A percentile compares a stretch with the other conserved stretches of the same genome.
Evolutionary conservation across 2,888 invertebrate genomes (phyloP).

Genomic region (Lycaena phlaeas): DNA sequence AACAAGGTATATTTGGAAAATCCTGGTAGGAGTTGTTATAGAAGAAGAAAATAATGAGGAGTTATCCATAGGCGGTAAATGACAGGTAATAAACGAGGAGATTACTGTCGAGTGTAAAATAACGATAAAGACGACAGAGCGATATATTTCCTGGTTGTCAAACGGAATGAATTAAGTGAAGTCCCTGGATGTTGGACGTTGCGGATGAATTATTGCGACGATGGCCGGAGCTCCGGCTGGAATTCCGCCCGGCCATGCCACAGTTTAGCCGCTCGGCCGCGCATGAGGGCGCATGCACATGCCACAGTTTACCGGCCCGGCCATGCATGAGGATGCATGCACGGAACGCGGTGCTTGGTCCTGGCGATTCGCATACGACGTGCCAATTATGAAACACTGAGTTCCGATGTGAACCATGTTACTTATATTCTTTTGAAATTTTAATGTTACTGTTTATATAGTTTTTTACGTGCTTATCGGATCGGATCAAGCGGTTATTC

Average conservation of each 20-base stretch:
- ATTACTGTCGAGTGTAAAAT: conserved; percentile 3
- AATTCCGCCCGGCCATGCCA: conserved; percentile 14
- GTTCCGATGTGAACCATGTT: too few species aligned
- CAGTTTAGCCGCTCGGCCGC: conserved; percentile 9
- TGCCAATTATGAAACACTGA: too few species aligned
- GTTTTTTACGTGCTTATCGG: too few species aligned
- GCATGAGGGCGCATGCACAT: conserved; percentile 11
- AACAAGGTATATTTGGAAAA: too few species aligned
- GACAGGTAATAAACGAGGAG: conserved; percentile 3
- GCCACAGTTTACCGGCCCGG: conserved; percentile 8
- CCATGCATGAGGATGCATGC: conserved; percentile 11
- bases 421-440: too few species aligned
- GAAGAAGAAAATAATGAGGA: too few species aligned
- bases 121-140: not conserved
- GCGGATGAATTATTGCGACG: conserved; percentile 15
- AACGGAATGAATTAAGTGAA: conserved; percentile 6
- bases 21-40: too few species aligned
- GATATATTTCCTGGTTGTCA: conserved; percentile 7
- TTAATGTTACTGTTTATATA: too few species aligned
- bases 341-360: conserved; percentile 1
- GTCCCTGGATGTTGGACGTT: conserved; percentile 3
- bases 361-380: not conserved
- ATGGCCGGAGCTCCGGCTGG: conserved; percentile 13
- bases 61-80: too few species aligned
- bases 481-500: too few species aligned